Evolutionary conservation across 1,140 invertebrate species (phyloP).

Genomic region (Caerostris extrusa): DNA sequence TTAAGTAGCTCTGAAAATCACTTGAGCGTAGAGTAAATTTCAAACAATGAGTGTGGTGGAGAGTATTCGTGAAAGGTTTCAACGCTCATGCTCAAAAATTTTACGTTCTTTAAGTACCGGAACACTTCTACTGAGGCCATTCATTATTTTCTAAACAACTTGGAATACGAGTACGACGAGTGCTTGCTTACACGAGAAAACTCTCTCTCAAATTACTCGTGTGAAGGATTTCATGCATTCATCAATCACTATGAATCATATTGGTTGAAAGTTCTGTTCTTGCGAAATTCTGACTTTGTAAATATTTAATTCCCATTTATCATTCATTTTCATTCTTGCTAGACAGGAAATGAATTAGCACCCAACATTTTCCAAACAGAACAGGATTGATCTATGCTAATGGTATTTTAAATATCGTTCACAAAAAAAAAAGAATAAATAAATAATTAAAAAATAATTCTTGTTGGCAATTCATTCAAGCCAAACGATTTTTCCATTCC

Average conservation of each 20-base stretch:
- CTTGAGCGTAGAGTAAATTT: background rate
- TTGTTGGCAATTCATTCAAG: background rate
- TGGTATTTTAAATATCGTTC: background rate
- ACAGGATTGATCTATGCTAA: background rate
- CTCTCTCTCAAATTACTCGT: constrained; percentile 50
- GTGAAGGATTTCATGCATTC: constrained; percentile 54
- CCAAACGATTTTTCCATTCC: background rate
- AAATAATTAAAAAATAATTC: background rate
- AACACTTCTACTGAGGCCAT: constrained; percentile 50
- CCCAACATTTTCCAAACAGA: background rate
- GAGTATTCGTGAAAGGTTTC: background rate
- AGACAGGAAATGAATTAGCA: background rate
- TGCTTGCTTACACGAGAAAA: background rate
- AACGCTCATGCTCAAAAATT: background rate
- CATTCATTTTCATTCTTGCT: background rate
- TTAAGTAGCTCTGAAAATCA: background rate
- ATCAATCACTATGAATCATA: constrained; percentile 68
- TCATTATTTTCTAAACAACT: constrained; percentile 55
- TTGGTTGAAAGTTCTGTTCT: background rate
- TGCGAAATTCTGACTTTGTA: constrained; percentile 23
- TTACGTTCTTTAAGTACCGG: constrained; percentile 52
- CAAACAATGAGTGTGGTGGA: background rate
- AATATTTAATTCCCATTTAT: background rate
- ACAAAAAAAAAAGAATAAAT: background rate
- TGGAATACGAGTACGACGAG: constrained; percentile 57